A percentile compares a stretch with the other conserved stretches of the same genome.
Conservation (phyloP, 2,797 vertebrate species). For the Lycodopsis pacificus region DNA sequence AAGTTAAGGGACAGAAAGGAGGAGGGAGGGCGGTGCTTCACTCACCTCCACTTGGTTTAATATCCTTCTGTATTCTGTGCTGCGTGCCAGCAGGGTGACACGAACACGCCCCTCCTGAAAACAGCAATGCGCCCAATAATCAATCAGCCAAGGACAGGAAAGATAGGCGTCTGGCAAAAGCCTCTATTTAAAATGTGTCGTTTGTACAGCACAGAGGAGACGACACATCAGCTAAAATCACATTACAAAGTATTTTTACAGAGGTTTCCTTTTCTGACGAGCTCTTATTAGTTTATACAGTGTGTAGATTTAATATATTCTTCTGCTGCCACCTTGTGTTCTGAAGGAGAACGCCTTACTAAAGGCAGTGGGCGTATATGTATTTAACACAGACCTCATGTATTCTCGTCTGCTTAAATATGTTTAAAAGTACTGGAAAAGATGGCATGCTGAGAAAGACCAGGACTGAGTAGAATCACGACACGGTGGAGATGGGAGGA, state of each 20-base stretch:
- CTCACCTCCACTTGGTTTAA: constrained; percentile 95
- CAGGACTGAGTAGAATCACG: constrained; percentile 35
- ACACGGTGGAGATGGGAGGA: constrained; percentile 16
- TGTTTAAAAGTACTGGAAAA: constrained; percentile 26
- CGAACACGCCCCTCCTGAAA: constrained; percentile 91
- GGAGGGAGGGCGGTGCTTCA: constrained; percentile 22
- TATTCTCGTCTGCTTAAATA: neutral
- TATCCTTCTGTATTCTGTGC: constrained; percentile 95
- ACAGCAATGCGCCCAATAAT: constrained; percentile 73
- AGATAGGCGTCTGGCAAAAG: constrained; percentile 54
- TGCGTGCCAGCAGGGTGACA: constrained; percentile 94
- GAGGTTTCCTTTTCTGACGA: neutral
- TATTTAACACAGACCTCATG: constrained; percentile 5
- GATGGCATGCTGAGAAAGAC: constrained; percentile 1
- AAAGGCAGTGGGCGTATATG: neutral
- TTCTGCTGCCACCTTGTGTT: constrained; percentile 73
- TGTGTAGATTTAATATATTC: constrained; percentile 20
- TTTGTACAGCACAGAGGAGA: neutral
- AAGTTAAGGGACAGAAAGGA: constrained; percentile 24
- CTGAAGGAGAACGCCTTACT: constrained; percentile 13
- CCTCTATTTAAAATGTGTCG: constrained; percentile 5
- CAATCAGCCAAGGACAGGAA: constrained; percentile 69
- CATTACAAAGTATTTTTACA: neutral
- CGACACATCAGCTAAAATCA: neutral
- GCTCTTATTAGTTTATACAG: constrained; percentile 25